Evolutionary conservation across 2,113 vertebrate species (phyloP), one percentile per base, ranked within the genome.

Genomic region (Ranitomeya imitator): DNA sequence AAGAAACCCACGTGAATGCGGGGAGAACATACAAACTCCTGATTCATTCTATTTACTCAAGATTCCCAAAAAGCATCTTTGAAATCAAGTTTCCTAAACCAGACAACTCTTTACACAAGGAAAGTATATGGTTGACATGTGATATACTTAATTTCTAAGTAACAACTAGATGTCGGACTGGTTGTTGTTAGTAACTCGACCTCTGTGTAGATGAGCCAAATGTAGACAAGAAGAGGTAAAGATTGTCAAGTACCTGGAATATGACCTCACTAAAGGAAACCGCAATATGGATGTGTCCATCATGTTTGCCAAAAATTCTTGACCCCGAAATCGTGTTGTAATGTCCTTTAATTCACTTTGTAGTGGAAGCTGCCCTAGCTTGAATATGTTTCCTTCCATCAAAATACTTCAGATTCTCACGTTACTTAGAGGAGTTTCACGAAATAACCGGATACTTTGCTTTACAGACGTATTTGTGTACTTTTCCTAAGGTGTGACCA

Each of bases 401-500:
- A 45, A n/a, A 63, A 65, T 83, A 10, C 80, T 54, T n/a, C n/a
- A 23, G 13, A 83, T 83, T 83, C 63, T 69, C 61, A 67, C 2
- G 12, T 63, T 14, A 67, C 81, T 69, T 19, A 69, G 54, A 83
- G 37, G 18, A 7, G 81, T 65, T 16, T 45, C 45, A 54, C n/a
- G 0, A 63, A 63, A 18, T 14, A 71, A 51, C 37, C 45, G 63
- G 61, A 52, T 54, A 15, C 61, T 54, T 63, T 10, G 60, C 11
- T 52, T 54, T 14, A 19, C 59, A 65, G 57, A 23, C 51, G 37
- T 54, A 79, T 51, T 60, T 84, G 21, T 57, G 23, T 45, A 45
- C 52, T 60, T 77, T 15, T 60, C 52, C 57, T 76, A 31, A 61
- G 76, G 61, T 86, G 76, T 86, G 59, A 86, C 71, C 69, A 74